These are phyloP conservation scores for Augochlora pura DNA, from an alignment of 1,140 invertebrate species.

Conservation along the genomic window DNA sequence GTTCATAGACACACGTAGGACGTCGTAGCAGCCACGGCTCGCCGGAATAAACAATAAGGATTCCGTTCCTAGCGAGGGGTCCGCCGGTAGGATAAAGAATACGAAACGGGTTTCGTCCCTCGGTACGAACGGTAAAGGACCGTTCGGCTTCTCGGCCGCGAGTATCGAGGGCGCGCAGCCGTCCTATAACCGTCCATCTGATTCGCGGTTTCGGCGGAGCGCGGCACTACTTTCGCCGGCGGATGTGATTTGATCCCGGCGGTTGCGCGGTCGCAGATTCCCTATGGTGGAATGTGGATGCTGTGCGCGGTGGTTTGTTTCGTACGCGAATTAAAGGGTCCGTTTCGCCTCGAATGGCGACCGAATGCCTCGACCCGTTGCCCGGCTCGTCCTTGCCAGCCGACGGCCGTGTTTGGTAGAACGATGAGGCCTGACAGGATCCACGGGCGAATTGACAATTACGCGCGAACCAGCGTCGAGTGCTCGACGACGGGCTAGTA, in stretches of 20 bases:
- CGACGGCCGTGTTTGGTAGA: neutral
- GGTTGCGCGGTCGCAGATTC: slow-evolving; percentile 71
- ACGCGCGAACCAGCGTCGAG: slow-evolving; percentile 52
- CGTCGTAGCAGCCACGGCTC: too few relatives aligned
- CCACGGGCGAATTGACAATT: slow-evolving; percentile 38
- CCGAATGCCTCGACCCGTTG: neutral
- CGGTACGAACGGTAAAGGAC: neutral
- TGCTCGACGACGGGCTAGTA: slow-evolving; percentile 60
- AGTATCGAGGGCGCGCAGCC: slow-evolving; percentile 29
- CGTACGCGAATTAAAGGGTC: slow-evolving; percentile 64
- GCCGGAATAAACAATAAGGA: too few relatives aligned
- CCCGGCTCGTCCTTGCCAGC: slow-evolving; percentile 1
- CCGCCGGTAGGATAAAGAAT: too few relatives aligned
- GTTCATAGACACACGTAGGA: too few relatives aligned
- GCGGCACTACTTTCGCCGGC: slow-evolving; percentile 56
- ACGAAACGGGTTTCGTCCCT: neutral
- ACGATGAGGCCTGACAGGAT: slow-evolving; percentile 37
- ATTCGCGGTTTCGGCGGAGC: slow-evolving; percentile 55
- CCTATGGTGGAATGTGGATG: slow-evolving; percentile 76
- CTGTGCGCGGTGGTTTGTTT: slow-evolving; percentile 75
- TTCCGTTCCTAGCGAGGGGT: neutral
- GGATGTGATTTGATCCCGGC: slow-evolving; percentile 68
- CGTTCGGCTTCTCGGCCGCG: neutral
- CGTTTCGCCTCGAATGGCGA: slow-evolving; percentile 22
- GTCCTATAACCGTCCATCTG: slow-evolving; percentile 22